Conservation (phyloP, 1,140 invertebrate species). For the Lasaia peninsularis region DNA sequence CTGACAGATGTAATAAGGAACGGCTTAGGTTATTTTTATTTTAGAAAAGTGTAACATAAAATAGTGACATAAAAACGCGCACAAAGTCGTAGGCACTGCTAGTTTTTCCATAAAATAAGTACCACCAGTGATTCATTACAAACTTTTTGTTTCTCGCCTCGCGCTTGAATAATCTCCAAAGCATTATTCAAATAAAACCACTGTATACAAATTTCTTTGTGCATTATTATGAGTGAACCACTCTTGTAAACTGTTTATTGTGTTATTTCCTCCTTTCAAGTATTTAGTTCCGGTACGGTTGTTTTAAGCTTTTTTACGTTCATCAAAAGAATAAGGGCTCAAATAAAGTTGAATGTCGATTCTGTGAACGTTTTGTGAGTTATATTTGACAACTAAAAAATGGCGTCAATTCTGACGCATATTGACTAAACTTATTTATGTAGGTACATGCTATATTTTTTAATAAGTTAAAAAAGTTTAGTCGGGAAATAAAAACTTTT, state of each 20-base stretch:
- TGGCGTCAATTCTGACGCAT: too few species aligned
- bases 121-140: slow-evolving; percentile 27
- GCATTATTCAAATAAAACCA: slow-evolving; percentile 20
- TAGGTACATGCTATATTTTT: too few species aligned
- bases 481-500: too few species aligned
- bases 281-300: slow-evolving; percentile 17
- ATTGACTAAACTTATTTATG: too few species aligned
- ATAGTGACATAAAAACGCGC: too few species aligned
- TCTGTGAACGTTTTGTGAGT: too few species aligned
- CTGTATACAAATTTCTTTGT: slow-evolving; percentile 16
- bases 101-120: neutral
- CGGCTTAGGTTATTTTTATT: too few species aligned
- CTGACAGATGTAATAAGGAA: too few species aligned
- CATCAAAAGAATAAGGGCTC: neutral
- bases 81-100: neutral
- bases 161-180: slow-evolving; percentile 18
- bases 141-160: slow-evolving; percentile 26
- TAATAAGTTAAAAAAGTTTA: too few species aligned
- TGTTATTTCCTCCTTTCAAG: slow-evolving; percentile 18
- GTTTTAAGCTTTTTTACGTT: neutral
- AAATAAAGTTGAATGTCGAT: slow-evolving; percentile 1
- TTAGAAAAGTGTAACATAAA: too few species aligned
- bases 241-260: slow-evolving; percentile 15
- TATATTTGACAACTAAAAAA: too few species aligned
- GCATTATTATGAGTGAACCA: slow-evolving; percentile 9